Conservation (phyloP, 2,888 invertebrate species). For the Nemotelus pantherinus region DNA sequence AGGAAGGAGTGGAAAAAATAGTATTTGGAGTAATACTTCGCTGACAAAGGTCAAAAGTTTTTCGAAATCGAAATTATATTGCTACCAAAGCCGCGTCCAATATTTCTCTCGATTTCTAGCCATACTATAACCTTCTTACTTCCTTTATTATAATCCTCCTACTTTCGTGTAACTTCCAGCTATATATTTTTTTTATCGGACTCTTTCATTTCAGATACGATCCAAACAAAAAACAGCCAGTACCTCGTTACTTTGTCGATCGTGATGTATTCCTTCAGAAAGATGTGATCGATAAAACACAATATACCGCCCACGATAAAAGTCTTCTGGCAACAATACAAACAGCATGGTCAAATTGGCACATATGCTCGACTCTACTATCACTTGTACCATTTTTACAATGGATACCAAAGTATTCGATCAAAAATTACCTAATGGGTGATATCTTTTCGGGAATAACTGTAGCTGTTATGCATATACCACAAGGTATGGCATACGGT, state of each 20-base stretch:
- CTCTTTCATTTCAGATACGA: neutral
- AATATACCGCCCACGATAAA: constrained; percentile 62
- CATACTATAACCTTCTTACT: too few species aligned
- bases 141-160: too few species aligned
- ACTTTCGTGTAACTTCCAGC: too few species aligned
- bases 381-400: constrained; percentile 68
- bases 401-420: constrained; percentile 73
- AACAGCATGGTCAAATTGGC: constrained; percentile 58
- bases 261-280: constrained; percentile 62
- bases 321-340: constrained; percentile 59
- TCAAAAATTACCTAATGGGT: constrained; percentile 70
- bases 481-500: constrained; percentile 82
- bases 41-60: too few species aligned
- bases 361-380: constrained; percentile 58
- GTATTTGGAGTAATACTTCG: too few species aligned
- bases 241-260: constrained; percentile 60
- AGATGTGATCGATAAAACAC: constrained; percentile 60
- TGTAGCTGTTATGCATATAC: constrained; percentile 86
- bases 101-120: too few species aligned
- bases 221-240: neutral
- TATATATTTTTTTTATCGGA: too few species aligned
- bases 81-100: too few species aligned
- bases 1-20: too few species aligned
- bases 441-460: constrained; percentile 86
- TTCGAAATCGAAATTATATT: too few species aligned